Percentiles rank a stretch among this genome's conserved stretches.
phyloP scores from a whole-genome alignment of 2,113 vertebrate species.

The Salvelinus fontinalis region DNA sequence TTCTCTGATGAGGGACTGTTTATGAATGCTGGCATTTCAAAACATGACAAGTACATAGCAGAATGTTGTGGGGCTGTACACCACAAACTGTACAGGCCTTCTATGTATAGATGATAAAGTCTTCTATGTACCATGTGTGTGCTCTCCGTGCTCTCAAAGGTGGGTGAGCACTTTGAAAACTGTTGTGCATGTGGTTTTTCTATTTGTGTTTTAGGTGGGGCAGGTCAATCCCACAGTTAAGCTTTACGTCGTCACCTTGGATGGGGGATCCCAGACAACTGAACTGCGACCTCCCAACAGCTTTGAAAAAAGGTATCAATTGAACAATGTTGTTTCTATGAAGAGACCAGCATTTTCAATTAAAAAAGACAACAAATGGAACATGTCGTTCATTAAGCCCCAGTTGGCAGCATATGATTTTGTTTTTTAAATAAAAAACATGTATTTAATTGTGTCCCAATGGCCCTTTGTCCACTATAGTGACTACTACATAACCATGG shows the following conservation, averaged over 20 bases:
- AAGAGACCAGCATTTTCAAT: background rate
- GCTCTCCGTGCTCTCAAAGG: no score
- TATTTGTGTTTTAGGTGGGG: constrained; percentile 57
- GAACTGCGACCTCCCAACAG: constrained; percentile 67
- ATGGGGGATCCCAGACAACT: constrained; percentile 61
- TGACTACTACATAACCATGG: constrained; percentile 71
- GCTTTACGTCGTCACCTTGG: constrained; percentile 62
- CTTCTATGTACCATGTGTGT: no score
- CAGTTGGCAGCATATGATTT: background rate
- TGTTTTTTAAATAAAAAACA: background rate
- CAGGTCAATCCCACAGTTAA: constrained; percentile 70
- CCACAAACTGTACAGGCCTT: background rate
- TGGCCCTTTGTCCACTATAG: constrained; percentile 32
- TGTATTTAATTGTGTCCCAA: background rate
- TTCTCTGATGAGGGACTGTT: constrained; percentile 18
- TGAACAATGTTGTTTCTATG: background rate
- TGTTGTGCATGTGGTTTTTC: background rate
- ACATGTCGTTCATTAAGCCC: background rate
- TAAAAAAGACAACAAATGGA: background rate
- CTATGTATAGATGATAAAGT: no score
- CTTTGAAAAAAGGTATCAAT: constrained; percentile 65
- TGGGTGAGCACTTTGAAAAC: no score
- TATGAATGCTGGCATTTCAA: constrained; percentile 3
- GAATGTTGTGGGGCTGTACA: constrained; percentile 23
- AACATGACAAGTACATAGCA: constrained; percentile 8